Evolutionary conservation across 2,113 vertebrate genomes (phyloP), one percentile per base, ranked within the genome.

Genomic region (Zapornia atra): DNA sequence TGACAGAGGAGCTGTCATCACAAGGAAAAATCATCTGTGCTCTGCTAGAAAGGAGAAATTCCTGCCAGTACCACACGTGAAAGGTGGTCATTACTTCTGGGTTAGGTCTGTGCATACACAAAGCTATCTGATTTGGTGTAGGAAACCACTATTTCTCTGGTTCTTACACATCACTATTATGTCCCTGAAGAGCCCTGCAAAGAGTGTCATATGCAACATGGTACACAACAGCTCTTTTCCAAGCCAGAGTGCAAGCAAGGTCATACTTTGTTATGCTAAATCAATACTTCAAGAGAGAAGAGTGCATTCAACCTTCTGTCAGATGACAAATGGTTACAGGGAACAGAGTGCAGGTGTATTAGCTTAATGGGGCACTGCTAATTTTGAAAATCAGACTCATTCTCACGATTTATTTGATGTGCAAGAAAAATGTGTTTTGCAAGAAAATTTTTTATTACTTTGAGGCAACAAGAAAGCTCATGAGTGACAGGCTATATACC

Each of bases 31-130:
- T 48, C 20, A 66, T 2, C 13, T 24, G 4, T 15, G 6, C 11
- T 64, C 12, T 4, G 7, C 26, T 28, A 53, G 12, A 24, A 68
- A 57, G 51, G 22, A 17, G 15, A 10, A 69, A 64, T 72, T 85
- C 64, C 17, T 76, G 26, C 28, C 20, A 51, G 15, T 2, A 38
- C 4, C 15, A 11, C 6, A 5, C 1, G 0, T 22, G 19, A 66
- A 86, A 68, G 17, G 19, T n/a, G 24, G 16, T 60, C 9, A 8
- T 17, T 76, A 25, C 13, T 42, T 46, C 34, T 69, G 57, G 6
- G 14, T 66, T 71, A 64, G 11, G 22, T 68, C 48, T 51, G 4
- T 6, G 9, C 26, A 34, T 29, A 33, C 24, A 76, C 14, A 66
- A 83, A 88, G 8, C n/a, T 56, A 33, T 29, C 15, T 48, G 12